Percentiles rank a stretch among this genome's conserved stretches.
These are phyloP conservation scores for Hybos culiciformis DNA, from an alignment of 2,888 invertebrate genomes.

Conservation along the genomic window DNA sequence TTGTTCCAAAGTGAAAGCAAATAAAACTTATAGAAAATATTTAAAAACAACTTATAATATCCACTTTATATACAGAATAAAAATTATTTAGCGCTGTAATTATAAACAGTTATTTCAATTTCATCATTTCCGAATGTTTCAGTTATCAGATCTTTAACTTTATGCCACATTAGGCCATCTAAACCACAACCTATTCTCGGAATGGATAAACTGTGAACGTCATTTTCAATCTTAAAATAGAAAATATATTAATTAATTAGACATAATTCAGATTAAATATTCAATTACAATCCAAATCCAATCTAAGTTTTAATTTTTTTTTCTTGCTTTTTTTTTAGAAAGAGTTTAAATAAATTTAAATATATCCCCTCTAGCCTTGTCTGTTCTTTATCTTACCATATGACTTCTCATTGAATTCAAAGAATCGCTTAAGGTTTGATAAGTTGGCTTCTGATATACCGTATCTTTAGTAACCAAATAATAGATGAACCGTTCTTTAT, in stretches of 20 bases:
- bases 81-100: constrained; percentile 19
- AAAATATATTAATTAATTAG: no score
- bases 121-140: constrained; percentile 38
- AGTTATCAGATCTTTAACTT: constrained; percentile 40
- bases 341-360: no score
- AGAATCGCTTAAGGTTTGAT: constrained; percentile 32
- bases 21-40: background rate
- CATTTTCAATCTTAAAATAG: constrained; percentile 27
- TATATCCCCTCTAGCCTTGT: no score
- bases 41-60: background rate
- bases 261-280: background rate
- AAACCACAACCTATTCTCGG: constrained; percentile 53
- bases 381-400: constrained; percentile 22
- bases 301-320: no score
- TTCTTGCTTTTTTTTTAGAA: no score
- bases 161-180: constrained; percentile 45
- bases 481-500: constrained; percentile 36
- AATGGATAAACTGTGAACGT: constrained; percentile 42
- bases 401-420: constrained; percentile 28
- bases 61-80: background rate
- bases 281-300: background rate
- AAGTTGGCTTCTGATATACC: constrained; percentile 39
- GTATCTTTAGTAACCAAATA: constrained; percentile 46
- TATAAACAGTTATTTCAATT: constrained; percentile 39
- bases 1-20: constrained; percentile 26